These are phyloP conservation scores for Marronus borbonicus DNA, from an alignment of 2,888 invertebrate species.

Conservation along the genomic window DNA sequence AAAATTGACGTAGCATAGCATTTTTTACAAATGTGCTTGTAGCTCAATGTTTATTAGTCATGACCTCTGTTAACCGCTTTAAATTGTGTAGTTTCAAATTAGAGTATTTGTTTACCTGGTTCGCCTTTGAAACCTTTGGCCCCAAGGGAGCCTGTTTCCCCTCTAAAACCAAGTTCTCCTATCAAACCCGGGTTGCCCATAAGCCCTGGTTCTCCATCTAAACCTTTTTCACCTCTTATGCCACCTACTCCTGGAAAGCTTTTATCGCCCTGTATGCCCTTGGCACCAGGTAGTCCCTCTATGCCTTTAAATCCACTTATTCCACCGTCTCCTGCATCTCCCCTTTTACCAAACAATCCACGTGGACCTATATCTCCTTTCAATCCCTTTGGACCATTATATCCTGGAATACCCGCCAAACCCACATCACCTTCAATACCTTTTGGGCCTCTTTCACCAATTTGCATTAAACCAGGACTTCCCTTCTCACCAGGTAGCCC, in stretches of 20 bases:
- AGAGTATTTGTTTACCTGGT: conserved; percentile 11
- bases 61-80: too few relatives aligned
- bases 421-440: conserved; percentile 79
- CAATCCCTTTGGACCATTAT: conserved; percentile 56
- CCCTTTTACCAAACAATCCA: conserved; percentile 70
- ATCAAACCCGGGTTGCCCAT: conserved; percentile 40
- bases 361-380: conserved; percentile 58
- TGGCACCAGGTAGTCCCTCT: conserved; percentile 69
- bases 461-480: conserved; percentile 65
- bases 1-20: too few relatives aligned
- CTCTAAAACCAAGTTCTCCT: conserved; percentile 68
- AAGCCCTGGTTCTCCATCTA: conserved; percentile 64
- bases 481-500: conserved; percentile 75
- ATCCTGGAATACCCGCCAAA: conserved; percentile 66
- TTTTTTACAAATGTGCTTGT: too few relatives aligned
- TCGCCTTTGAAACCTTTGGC: conserved; percentile 68
- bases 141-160: conserved; percentile 73
- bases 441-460: conserved; percentile 69
- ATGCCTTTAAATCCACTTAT: conserved; percentile 64
- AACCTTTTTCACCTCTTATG: conserved; percentile 65
- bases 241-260: conserved; percentile 68
- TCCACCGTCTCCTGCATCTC: conserved; percentile 72
- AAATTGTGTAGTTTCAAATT: neutral
- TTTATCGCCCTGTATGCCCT: conserved; percentile 74
- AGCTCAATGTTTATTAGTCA: too few relatives aligned